Base-by-base conservation (phyloP, 2,113 vertebrate species). In the Alexandromys fortis region DNA sequence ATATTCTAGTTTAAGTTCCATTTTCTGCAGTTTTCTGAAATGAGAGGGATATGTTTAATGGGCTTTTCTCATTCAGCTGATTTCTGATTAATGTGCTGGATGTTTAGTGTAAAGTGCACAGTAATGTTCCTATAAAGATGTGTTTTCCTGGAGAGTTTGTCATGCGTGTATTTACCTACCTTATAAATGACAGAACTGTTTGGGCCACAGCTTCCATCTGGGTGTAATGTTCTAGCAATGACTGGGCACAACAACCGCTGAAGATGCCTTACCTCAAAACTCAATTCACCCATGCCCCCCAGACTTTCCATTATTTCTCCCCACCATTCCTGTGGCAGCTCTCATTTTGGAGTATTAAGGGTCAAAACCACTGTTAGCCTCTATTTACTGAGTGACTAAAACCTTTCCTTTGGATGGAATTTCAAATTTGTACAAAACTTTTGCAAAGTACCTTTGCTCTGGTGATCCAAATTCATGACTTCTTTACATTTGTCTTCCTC, bases 361-460 rank as follows among this genome's bases (percentile, higher is more conserved):
- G 21, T 89, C 21, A 65, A n/a, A 92, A 75, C 10, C 52, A 28
- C 7, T 3, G 21, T 94, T 61, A 88, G 28, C 26, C 14, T 42
- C 70, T 42, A 75, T 11, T 70, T 28, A 70, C 19, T 86, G 11
- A 82, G 42, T 83, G 19, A 83, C 28, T 82, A 14, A 83, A 68
- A 75, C 3, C 73, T 88, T 47, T 92, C 49, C 58, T 89, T 86
- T 95, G 52, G 65, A 63, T 86, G 78, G 85, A 85, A 73, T 77
- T 94, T 92, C 21, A 49, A 94, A 76, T 68, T 95, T 72, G 87
- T 96, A 58, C 1, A 77, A 78, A 87, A 78, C 13, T 14, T 86
- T 94, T 75, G 0, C 45, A 77, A 22, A 88, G 7, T 76, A 35
- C 13, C 38, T 63, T 5, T 68, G 4, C 52, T 30, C 9, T 21